phyloP scores from a whole-genome alignment of 2,797 vertebrate species.

The Sus cebifrons region DNA sequence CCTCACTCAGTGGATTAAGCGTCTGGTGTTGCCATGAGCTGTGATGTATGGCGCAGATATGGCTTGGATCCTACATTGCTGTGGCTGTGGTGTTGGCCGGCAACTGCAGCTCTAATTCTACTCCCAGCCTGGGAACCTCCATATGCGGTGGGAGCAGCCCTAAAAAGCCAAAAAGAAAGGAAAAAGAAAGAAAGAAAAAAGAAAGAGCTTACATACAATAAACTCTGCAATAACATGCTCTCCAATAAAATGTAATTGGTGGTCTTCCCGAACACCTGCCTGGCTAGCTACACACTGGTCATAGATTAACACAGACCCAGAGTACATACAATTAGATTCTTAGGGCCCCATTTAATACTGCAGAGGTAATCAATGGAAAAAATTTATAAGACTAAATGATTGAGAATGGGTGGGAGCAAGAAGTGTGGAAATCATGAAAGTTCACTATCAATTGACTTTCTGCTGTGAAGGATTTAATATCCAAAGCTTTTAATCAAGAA shows the following conservation, averaged over 20 bases:
- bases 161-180: too few relatives aligned
- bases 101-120: too few relatives aligned
- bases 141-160: too few relatives aligned
- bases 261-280: background rate
- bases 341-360: background rate
- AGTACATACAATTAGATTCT: background rate
- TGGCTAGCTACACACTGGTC: background rate
- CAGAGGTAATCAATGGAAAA: background rate
- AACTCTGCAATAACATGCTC: background rate
- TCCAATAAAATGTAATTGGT: background rate
- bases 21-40: too few relatives aligned
- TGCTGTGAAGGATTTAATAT: conserved; percentile 23
- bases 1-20: too few relatives aligned
- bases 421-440: background rate
- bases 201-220: background rate
- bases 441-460: conserved; percentile 25
- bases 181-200: too few relatives aligned
- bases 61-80: too few relatives aligned
- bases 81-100: too few relatives aligned
- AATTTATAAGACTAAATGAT: background rate
- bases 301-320: background rate
- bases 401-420: background rate
- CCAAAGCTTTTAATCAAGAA: conserved; percentile 35
- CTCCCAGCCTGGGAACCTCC: too few relatives aligned
- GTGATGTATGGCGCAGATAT: too few relatives aligned